Evolutionary conservation across 2,888 invertebrate genomes (phyloP), one percentile per base, ranked within the genome.

Genomic region (Cyrtodaria siliqua): DNA sequence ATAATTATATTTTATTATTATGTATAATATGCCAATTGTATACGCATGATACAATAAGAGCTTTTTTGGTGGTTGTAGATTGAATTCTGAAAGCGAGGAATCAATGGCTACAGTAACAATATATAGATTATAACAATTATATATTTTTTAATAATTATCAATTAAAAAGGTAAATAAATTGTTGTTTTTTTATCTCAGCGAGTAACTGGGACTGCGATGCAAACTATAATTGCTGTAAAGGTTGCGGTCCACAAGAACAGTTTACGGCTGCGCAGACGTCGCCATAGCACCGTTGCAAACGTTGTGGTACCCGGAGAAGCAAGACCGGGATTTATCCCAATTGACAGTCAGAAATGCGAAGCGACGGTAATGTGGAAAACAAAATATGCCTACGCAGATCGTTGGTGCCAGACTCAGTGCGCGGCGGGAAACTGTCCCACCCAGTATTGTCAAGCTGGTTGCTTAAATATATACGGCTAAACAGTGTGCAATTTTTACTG

Each of bases 191-290:
- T 20, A 61, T n/a, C 62, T 29, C 62, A 84, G 86, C 80, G 6
- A 73, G 76, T 49, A 71, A 75, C 50, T 86, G 86, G 86, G 86
- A 80, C 27, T 86, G 86, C 47, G 77, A 82, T 33, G 70, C n/a
- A 12, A 61, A 53, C 53, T 55, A 62, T 4, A 56, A 68, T 16
- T 86, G 86, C 47, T 84, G 86, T 67, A 75, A 80, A 60, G 86
- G 86, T 3, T 84, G 83, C 53, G 86, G 86, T 23, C 69, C 69
- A n/a, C 84, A 86, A 33, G 83, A 84, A 69, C 82, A 84, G 27
- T 80, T 80, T 49, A 60, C 38, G 80, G 80, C 20, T 80, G 80
- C 55, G 69, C 80, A 24, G 80, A 80, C 29, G 76, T 80, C 3
- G 50, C 73, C 18, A 74, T 80, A 33, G 33, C 33, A 4, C 12